phyloP scores from a whole-genome alignment of 2,888 invertebrate species.

The Apotomis betuletana region DNA sequence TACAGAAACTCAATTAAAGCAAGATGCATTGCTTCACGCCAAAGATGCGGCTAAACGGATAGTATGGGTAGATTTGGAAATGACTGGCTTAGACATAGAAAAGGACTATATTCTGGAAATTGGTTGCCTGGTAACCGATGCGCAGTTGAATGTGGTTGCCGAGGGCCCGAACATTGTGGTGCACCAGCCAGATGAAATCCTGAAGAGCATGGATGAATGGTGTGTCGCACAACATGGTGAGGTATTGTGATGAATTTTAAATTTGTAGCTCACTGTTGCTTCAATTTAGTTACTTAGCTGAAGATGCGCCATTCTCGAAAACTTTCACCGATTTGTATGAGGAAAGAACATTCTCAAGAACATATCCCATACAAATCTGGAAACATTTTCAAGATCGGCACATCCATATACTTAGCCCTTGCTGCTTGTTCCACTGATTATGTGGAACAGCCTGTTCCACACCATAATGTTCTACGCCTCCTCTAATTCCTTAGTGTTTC shows the following conservation, averaged over 20 bases:
- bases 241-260: constrained; percentile 73
- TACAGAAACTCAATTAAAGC: constrained; percentile 42
- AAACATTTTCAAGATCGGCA: too few relatives aligned
- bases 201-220: constrained; percentile 93
- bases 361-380: too few relatives aligned
- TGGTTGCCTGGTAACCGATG: constrained; percentile 94
- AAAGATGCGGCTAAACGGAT: constrained; percentile 70
- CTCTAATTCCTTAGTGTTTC: too few relatives aligned
- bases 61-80: constrained; percentile 92
- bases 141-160: constrained; percentile 88
- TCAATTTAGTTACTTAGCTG: too few relatives aligned
- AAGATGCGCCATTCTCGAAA: too few relatives aligned
- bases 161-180: constrained; percentile 90
- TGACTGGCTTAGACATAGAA: constrained; percentile 94
- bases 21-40: constrained; percentile 36
- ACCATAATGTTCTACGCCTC: too few relatives aligned
- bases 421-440: too few relatives aligned
- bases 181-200: constrained; percentile 87
- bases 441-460: too few relatives aligned
- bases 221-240: constrained; percentile 90
- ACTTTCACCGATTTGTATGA: too few relatives aligned
- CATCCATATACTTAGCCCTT: too few relatives aligned
- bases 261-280: too few relatives aligned
- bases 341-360: too few relatives aligned
- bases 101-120: constrained; percentile 93